Conservation (phyloP, 1,140 invertebrate genomes). For the Piezodorus guildinii region DNA sequence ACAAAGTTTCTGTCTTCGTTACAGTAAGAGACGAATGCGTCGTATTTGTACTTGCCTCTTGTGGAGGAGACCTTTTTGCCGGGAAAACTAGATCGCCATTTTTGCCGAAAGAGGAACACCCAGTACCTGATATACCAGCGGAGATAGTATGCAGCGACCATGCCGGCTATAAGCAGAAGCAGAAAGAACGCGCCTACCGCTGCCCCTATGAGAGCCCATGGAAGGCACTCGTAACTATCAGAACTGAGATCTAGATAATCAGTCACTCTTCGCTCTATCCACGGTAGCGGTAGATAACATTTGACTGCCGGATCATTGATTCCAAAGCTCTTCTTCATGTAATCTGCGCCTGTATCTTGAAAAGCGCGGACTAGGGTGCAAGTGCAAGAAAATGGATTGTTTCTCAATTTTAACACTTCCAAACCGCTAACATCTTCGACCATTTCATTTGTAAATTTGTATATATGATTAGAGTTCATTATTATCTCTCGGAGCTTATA, state of each 20-base stretch:
- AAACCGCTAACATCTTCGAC: conserved; percentile 2
- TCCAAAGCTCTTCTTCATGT: neutral
- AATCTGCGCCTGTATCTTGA: neutral
- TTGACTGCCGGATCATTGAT: neutral
- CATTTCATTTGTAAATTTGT: conserved; percentile 12
- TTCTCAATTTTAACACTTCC: neutral
- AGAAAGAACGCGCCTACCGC: neutral
- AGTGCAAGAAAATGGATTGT: conserved; percentile 15
- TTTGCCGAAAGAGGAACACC: conserved; percentile 6
- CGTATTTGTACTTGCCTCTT: conserved; percentile 38
- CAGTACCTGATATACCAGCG: conserved; percentile 20
- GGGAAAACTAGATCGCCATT: neutral
- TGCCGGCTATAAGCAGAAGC: neutral
- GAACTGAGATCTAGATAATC: neutral
- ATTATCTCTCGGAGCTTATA: neutral
- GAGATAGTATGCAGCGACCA: neutral
- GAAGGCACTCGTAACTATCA: neutral
- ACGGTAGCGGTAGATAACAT: neutral
- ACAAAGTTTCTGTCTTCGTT: conserved; percentile 49
- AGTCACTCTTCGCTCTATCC: neutral
- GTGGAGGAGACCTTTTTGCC: neutral
- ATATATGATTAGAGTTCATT: conserved; percentile 18
- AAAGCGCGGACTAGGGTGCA: neutral
- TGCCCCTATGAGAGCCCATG: neutral
- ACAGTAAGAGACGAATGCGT: conserved; percentile 55